Evolutionary conservation across 2,797 vertebrate genomes (phyloP), one percentile per base, ranked within the genome.

Genomic region (Huso huso): DNA sequence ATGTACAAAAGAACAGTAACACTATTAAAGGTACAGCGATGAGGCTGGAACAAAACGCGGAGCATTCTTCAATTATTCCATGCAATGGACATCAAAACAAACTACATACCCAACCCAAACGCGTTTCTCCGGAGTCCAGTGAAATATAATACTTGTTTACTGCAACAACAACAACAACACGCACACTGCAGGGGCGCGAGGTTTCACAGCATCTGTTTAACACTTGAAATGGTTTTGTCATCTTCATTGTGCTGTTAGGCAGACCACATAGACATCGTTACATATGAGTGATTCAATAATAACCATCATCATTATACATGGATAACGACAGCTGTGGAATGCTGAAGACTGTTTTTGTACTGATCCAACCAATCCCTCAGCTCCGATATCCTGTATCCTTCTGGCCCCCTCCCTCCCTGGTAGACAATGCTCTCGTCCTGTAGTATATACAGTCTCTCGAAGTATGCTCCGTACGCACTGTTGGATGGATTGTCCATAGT

Each of bases 401-500:
- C 96, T 0, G 96, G 96, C 57, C 96, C 96, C 12, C 96, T 85
- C 72, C 91, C 94, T 23, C 96, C 96, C 84, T 99, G 95, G 78
- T 97, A 98, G 76, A 94, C 90, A 75, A 98, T 88, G 73, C 80
- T 87, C 72, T 89, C 88, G 49, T 94, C 92, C 84, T 92, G 90
- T 73, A 98, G 80, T 72, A 99, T 82, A 73, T 99, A 99, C 73
- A 99, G 94, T 80, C 96, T 90, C 84, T 98, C 94, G 73, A 98
- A 99, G 88, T 97, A 98, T 55, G 96, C 96, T 48, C 96, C 96
- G 65, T 99, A 99, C 78, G 96, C 95, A 11, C 92, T 91, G 85
- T 94, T 98, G 78, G 94, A 95, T 72, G 93, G 87, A 84, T 99
- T 98, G 86, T 94, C 87, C 96, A 99, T 99, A 73, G 89, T 92